These are phyloP conservation scores for Macrochelys suwanniensis DNA, from an alignment of 2,797 vertebrate genomes.

Conservation along the genomic window DNA sequence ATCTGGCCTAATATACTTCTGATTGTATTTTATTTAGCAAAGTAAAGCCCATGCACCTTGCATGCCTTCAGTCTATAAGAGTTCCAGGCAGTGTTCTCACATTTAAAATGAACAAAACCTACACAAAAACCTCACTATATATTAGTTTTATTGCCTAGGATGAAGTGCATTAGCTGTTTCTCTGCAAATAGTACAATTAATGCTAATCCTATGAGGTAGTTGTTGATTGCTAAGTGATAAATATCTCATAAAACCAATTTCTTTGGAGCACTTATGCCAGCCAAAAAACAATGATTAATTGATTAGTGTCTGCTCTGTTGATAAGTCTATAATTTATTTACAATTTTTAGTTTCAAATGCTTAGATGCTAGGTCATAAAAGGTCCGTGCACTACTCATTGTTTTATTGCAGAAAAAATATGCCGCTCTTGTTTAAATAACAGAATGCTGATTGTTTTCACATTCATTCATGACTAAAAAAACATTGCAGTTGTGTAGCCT, in stretches of 20 bases:
- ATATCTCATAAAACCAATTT: neutral
- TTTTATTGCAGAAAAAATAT: neutral
- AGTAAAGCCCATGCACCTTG: neutral
- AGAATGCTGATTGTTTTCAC: neutral
- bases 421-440: neutral
- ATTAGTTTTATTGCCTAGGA: neutral
- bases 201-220: slow-evolving; percentile 2
- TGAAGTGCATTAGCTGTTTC: neutral
- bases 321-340: slow-evolving; percentile 42
- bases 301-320: slow-evolving; percentile 29
- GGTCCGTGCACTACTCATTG: neutral
- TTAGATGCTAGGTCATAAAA: neutral
- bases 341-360: slow-evolving; percentile 5
- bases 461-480: slow-evolving; percentile 3
- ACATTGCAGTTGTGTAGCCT: neutral
- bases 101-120: neutral
- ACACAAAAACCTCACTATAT: neutral
- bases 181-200: neutral
- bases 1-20: neutral
- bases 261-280: neutral
- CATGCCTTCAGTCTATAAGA: neutral
- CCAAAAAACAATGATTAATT: slow-evolving; percentile 35
- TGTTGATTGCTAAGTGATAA: slow-evolving; percentile 30
- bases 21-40: neutral
- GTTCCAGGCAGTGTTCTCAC: neutral